A percentile compares a stretch with the other conserved stretches of the same genome.
Conservation (phyloP, 2,888 invertebrate genomes). For the Ferdinandea cuprea region DNA sequence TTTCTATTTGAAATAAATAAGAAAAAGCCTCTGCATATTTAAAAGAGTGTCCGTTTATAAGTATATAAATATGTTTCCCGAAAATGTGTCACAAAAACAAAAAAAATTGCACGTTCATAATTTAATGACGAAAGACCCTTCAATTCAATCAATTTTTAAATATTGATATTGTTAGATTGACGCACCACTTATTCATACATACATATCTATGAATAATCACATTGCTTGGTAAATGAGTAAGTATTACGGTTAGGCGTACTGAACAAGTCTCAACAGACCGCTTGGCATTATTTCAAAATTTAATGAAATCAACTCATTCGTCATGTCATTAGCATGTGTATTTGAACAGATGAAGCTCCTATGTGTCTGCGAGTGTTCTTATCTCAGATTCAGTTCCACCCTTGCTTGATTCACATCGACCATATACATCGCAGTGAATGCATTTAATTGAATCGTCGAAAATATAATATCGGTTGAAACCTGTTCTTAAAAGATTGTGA, state of each 20-base stretch:
- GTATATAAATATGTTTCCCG: no score
- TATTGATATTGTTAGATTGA: slow-evolving; percentile 8
- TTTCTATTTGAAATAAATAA: no score
- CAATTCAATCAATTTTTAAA: neutral
- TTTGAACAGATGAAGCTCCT: slow-evolving; percentile 65
- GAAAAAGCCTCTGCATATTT: no score
- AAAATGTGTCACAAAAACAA: no score
- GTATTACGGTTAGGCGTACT: neutral
- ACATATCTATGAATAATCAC: neutral
- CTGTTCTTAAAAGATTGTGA: slow-evolving; percentile 30
- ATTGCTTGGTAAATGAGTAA: neutral
- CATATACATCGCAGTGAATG: slow-evolving; percentile 39
- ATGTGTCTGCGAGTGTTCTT: slow-evolving; percentile 25
- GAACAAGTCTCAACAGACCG: slow-evolving; percentile 14
- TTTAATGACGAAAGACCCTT: no score
- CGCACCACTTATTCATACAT: no score
- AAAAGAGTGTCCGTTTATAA: no score
- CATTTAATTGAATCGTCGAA: slow-evolving; percentile 31
- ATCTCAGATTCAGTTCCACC: slow-evolving; percentile 31
- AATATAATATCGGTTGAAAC: slow-evolving; percentile 1
- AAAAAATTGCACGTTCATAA: no score
- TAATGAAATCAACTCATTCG: slow-evolving; percentile 51
- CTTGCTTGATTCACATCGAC: slow-evolving; percentile 29
- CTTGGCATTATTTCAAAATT: slow-evolving; percentile 28
- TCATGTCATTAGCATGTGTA: slow-evolving; percentile 60